A percentile compares a stretch with the other conserved stretches of the same genome.
Conservation (phyloP, 2,888 invertebrate genomes). For the Hylaea fasciaria region DNA sequence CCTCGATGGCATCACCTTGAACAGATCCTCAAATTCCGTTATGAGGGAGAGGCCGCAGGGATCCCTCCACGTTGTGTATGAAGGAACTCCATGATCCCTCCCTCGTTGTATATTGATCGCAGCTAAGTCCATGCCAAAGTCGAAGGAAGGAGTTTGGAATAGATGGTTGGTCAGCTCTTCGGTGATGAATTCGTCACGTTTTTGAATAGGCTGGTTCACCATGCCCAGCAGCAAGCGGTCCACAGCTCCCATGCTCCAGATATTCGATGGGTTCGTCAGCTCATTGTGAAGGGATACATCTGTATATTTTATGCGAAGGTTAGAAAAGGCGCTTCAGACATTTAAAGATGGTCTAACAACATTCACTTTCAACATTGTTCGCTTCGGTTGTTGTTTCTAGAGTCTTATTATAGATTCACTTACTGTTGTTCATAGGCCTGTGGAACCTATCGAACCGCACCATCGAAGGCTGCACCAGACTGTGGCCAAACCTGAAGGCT, state of each 20-base stretch:
- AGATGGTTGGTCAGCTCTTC: constrained; percentile 93
- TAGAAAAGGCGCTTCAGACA: too few species aligned
- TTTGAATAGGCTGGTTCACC: constrained; percentile 90
- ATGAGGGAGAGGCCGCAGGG: constrained; percentile 90
- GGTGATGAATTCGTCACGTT: constrained; percentile 92
- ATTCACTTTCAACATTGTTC: too few species aligned
- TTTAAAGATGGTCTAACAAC: too few species aligned
- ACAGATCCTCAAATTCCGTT: constrained; percentile 88
- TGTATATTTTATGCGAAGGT: constrained; percentile 56
- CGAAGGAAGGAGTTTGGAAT: constrained; percentile 89
- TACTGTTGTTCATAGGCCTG: constrained; percentile 89
- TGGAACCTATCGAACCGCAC: constrained; percentile 89
- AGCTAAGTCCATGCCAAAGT: constrained; percentile 93
- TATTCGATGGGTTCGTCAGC: constrained; percentile 87
- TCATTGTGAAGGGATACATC: constrained; percentile 93
- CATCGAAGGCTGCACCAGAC: constrained; percentile 92
- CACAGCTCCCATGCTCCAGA: constrained; percentile 91
- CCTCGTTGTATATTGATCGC: constrained; percentile 94
- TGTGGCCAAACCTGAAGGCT: constrained; percentile 94
- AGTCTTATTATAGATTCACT: constrained; percentile 52
- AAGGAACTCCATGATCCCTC: constrained; percentile 93
- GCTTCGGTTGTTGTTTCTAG: too few species aligned
- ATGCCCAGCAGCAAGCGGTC: constrained; percentile 92
- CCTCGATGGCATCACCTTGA: constrained; percentile 87
- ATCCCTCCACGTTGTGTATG: constrained; percentile 91